Percentiles rank a stretch among this genome's conserved stretches.
phyloP scores from a whole-genome alignment of 2,797 vertebrate species.

The Chiloscyllium punctatum region DNA sequence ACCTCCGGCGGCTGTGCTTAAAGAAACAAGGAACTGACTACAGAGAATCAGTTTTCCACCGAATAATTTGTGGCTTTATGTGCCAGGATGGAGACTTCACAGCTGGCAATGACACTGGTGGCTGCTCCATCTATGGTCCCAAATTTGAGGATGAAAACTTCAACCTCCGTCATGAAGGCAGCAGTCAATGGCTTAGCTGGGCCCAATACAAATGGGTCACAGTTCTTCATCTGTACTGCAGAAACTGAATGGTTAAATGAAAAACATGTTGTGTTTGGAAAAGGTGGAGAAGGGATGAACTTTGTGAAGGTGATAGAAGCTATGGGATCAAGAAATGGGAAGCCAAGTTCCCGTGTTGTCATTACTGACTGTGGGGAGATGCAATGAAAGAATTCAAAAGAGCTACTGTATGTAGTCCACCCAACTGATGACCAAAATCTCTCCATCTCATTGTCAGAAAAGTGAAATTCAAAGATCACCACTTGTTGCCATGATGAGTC shows the following conservation, averaged over 20 bases:
- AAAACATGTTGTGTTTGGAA: conserved; percentile 84
- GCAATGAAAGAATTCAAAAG: conserved; percentile 16
- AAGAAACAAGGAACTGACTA: conserved; percentile 61
- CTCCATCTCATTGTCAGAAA: background rate
- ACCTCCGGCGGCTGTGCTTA: conserved; percentile 63
- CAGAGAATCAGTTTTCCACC: conserved; percentile 60
- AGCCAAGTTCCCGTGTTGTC: conserved; percentile 62
- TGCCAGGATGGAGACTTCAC: conserved; percentile 89
- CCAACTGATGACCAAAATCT: conserved; percentile 21
- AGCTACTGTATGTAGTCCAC: background rate
- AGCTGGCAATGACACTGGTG: conserved; percentile 83
- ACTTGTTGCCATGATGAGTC: background rate
- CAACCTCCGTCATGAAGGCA: conserved; percentile 68
- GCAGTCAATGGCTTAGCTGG: conserved; percentile 88
- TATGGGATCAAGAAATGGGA: conserved; percentile 54
- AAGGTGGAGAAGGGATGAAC: conserved; percentile 64
- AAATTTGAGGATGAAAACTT: conserved; percentile 92
- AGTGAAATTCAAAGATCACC: background rate
- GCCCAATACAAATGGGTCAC: conserved; percentile 84
- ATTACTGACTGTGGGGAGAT: conserved; percentile 73
- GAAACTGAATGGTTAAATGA: conserved; percentile 77
- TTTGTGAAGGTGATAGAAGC: conserved; percentile 68
- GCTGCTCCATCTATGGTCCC: conserved; percentile 85
- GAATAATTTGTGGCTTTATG: conserved; percentile 60
- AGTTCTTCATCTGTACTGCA: conserved; percentile 89